Conservation (phyloP, 2,113 vertebrate species). For the Epinephelus fuscoguttatus region DNA sequence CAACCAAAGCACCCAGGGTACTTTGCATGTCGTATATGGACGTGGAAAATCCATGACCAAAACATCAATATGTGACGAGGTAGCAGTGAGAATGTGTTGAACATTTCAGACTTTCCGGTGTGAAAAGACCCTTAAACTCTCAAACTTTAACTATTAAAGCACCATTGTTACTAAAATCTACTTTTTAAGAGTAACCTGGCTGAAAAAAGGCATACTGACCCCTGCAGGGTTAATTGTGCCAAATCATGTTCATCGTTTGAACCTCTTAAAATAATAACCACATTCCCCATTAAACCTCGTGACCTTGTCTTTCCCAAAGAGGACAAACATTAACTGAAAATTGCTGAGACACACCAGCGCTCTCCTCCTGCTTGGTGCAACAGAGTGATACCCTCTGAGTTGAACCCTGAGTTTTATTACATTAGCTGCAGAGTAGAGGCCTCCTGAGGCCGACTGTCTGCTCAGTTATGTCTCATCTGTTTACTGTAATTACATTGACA, state of each 20-base stretch:
- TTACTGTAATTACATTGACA: slow-evolving; percentile 23
- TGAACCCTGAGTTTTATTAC: neutral
- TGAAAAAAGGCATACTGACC: neutral
- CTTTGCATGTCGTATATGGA: too few relatives aligned
- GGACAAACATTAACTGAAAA: neutral
- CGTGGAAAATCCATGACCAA: too few relatives aligned
- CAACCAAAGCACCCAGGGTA: too few relatives aligned
- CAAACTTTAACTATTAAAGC: too few relatives aligned
- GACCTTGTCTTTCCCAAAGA: neutral
- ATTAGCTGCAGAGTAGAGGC: neutral
- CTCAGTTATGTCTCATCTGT: slow-evolving; percentile 5
- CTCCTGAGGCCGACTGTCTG: neutral
- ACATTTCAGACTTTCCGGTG: too few relatives aligned
- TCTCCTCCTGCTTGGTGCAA: neutral
- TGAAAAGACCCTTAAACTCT: too few relatives aligned
- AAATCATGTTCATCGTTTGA: neutral
- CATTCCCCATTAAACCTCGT: neutral
- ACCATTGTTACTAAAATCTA: neutral
- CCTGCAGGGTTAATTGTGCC: neutral
- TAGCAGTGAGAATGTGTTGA: too few relatives aligned
- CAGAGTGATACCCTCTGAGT: neutral
- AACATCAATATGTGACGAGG: too few relatives aligned
- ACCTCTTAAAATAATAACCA: neutral
- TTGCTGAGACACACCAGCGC: neutral
- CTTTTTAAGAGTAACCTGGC: neutral